These are phyloP conservation scores for Eledone cirrhosa DNA, from an alignment of 2,888 invertebrate genomes.

Conservation along the genomic window DNA sequence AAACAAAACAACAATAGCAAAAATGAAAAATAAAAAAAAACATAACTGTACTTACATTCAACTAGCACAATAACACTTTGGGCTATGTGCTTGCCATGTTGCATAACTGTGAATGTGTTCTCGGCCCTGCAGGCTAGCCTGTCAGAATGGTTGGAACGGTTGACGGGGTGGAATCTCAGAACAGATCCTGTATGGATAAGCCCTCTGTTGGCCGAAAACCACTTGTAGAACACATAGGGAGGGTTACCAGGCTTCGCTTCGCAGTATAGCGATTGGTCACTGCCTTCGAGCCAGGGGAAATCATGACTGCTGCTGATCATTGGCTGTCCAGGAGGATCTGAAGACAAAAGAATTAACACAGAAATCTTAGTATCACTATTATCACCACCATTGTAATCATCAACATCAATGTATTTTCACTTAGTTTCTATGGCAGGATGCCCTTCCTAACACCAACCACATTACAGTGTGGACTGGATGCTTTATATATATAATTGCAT, in stretches of 20 bases:
- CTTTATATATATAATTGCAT: no score
- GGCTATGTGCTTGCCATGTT: constrained; percentile 12
- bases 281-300: constrained; percentile 24
- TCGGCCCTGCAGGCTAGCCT: constrained; percentile 15
- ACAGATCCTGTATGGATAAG: neutral
- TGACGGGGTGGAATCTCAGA: constrained; percentile 13
- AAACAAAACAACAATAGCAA: no score
- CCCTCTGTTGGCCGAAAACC: neutral
- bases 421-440: no score
- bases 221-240: constrained; percentile 19
- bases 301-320: constrained; percentile 7
- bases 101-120: constrained; percentile 24
- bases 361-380: no score
- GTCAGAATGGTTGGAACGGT: constrained; percentile 7
- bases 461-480: no score
- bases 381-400: no score
- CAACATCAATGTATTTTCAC: no score
- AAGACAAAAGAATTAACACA: neutral
- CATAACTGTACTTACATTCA: constrained; percentile 4
- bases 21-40: no score
- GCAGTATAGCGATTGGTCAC: constrained; percentile 1
- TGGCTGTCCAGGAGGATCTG: constrained; percentile 18
- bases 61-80: constrained; percentile 11
- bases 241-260: constrained; percentile 26
- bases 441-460: no score